Conservation (phyloP, 1,140 invertebrate species). For the Drosophila pallidifrons region DNA sequence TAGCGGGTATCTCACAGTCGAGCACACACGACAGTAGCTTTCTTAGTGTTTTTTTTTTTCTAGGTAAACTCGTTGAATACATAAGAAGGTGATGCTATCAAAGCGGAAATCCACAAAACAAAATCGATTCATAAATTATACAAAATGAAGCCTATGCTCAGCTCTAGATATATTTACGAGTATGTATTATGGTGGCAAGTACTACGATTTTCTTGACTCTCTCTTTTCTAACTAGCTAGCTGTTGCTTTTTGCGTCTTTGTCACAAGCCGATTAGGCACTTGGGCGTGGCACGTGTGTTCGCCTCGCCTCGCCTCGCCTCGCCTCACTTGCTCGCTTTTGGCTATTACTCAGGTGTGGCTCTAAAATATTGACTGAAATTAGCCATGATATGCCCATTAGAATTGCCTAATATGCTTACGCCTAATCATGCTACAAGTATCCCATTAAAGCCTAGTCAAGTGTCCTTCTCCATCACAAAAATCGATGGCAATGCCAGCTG, state of each 20-base stretch:
- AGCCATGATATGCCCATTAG: conserved; percentile 14
- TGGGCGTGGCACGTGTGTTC: conserved; percentile 14
- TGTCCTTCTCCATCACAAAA: not conserved
- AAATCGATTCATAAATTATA: conserved; percentile 78
- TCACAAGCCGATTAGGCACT: conserved; percentile 20
- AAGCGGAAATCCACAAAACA: conserved; percentile 18
- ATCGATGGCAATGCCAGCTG: not conserved
- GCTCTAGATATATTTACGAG: not conserved
- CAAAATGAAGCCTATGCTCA: conserved; percentile 41
- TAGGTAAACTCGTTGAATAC: conserved; percentile 52
- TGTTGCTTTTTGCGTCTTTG: not conserved
- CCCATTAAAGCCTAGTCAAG: not conserved
- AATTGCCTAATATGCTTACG: conserved; percentile 5
- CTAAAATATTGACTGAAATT: conserved; percentile 23
- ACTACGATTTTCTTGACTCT: too few relatives aligned
- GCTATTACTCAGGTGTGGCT: conserved; percentile 19
- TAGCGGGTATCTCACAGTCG: too few relatives aligned
- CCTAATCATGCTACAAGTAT: conserved; percentile 6
- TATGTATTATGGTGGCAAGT: too few relatives aligned
- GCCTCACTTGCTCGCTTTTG: too few relatives aligned
- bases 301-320: too few relatives aligned
- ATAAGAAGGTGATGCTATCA: conserved; percentile 36
- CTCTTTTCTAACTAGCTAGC: not conserved
- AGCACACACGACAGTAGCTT: too few relatives aligned
- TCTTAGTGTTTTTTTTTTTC: too few relatives aligned